phyloP scores from a whole-genome alignment of 2,113 vertebrate genomes.

The Gymnocephalus cernua region DNA sequence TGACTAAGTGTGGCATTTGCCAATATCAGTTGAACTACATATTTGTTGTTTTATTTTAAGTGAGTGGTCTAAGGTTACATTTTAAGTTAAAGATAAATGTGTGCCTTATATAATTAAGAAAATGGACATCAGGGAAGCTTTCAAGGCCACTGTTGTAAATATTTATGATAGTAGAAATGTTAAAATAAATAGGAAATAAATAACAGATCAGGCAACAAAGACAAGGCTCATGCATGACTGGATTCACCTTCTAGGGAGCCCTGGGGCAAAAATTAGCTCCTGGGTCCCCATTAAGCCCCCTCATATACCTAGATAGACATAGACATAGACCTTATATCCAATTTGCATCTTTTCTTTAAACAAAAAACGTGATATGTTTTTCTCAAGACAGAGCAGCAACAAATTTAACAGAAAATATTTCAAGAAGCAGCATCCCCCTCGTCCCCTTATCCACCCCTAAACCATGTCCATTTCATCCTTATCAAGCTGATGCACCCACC shows the following conservation, averaged over 20 bases:
- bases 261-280: background rate
- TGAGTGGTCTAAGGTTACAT: background rate
- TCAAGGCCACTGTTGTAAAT: background rate
- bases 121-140: background rate
- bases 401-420: too few relatives aligned
- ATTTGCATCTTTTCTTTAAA: too few relatives aligned
- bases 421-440: background rate
- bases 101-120: background rate
- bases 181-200: background rate
- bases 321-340: too few relatives aligned
- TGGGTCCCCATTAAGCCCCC: background rate
- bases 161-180: background rate
- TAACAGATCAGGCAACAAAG: background rate
- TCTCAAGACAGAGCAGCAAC: too few relatives aligned
- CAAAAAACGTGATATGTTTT: too few relatives aligned
- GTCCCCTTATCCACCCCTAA: background rate
- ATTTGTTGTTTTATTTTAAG: background rate
- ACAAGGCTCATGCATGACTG: background rate
- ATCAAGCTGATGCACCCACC: background rate
- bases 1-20: background rate
- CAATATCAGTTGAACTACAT: background rate
- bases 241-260: background rate
- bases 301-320: too few relatives aligned
- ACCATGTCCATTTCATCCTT: background rate
- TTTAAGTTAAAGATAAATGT: background rate